A percentile compares a stretch with the other conserved stretches of the same genome.
These are phyloP conservation scores for Sebastes cheni DNA, from an alignment of 2,797 vertebrate genomes.

Conservation along the genomic window DNA sequence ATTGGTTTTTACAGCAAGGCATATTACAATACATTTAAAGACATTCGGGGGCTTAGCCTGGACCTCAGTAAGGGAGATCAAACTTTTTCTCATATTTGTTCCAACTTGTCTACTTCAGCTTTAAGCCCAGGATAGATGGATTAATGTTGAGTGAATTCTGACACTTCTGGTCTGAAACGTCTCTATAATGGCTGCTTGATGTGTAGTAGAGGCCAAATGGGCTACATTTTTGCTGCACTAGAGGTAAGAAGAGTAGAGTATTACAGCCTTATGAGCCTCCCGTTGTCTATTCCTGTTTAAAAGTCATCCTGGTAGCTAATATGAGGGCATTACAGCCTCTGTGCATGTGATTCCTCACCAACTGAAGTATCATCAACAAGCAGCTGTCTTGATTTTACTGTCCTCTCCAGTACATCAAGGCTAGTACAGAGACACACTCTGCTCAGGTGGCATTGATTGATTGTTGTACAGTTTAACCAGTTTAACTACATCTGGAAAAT, in stretches of 20 bases:
- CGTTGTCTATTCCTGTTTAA: not conserved
- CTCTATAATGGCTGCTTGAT: no score
- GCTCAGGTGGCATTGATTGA: not conserved
- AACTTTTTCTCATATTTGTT: no score
- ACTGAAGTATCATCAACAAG: not conserved
- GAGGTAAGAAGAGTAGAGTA: no score
- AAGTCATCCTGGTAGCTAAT: not conserved
- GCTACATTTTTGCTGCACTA: no score
- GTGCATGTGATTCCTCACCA: not conserved
- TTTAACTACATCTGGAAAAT: not conserved
- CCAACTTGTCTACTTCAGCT: no score
- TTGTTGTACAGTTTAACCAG: not conserved
- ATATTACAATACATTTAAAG: no score
- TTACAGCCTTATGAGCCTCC: no score
- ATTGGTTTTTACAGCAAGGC: no score
- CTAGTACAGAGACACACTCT: not conserved
- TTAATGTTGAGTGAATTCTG: not conserved
- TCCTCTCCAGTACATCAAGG: not conserved
- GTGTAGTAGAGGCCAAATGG: no score
- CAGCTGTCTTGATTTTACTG: constrained; percentile 2
- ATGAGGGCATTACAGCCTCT: not conserved
- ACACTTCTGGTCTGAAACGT: no score
- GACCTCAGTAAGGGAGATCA: no score
- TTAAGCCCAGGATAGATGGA: not conserved
- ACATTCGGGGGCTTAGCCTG: no score